Conservation (phyloP, 2,797 vertebrate species). For the Lophius americanus region DNA sequence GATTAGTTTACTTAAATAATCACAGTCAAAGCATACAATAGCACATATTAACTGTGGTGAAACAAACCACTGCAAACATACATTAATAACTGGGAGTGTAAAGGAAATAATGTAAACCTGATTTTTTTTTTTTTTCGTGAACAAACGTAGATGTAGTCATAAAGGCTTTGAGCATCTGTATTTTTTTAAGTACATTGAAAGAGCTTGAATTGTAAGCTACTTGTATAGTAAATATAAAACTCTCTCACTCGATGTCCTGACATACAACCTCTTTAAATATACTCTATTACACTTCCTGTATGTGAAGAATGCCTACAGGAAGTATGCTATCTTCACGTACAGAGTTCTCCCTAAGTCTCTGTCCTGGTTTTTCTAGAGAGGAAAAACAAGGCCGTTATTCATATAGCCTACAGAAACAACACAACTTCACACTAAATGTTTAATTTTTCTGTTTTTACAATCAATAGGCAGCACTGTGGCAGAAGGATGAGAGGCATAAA, state of each 20-base stretch:
- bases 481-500: background rate
- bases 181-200: background rate
- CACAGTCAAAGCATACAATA: too few relatives aligned
- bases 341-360: background rate
- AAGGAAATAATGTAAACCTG: too few relatives aligned
- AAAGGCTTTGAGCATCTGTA: too few relatives aligned
- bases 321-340: too few relatives aligned
- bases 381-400: slow-evolving; percentile 1
- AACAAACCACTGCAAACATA: too few relatives aligned
- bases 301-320: background rate
- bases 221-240: background rate
- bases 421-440: background rate
- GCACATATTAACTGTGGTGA: too few relatives aligned
- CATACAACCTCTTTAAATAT: background rate
- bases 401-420: background rate
- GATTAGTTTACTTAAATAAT: too few relatives aligned
- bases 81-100: too few relatives aligned
- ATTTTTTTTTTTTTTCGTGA: too few relatives aligned
- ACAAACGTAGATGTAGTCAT: too few relatives aligned
- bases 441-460: background rate
- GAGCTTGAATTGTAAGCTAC: background rate
- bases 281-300: background rate
- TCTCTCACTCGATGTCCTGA: background rate
- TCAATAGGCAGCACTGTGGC: background rate
- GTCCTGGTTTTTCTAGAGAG: background rate